Evolutionary conservation across 2,797 vertebrate genomes (phyloP).

Genomic region (Crenuchus spilurus): DNA sequence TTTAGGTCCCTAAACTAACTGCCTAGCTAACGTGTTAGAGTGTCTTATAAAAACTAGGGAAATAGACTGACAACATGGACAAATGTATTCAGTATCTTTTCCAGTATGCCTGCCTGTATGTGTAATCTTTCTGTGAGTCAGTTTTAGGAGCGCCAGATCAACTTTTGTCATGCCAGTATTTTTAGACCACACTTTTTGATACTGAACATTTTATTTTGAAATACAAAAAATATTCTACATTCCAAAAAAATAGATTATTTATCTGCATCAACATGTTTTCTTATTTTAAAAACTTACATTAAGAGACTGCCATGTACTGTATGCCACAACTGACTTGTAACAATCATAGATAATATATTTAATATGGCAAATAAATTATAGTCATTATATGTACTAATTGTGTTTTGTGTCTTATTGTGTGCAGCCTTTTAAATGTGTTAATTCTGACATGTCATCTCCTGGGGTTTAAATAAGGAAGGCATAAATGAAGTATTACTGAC

Average conservation of each 20-base stretch:
- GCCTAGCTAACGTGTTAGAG: conserved; percentile 27
- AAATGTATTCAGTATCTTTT: conserved; percentile 19
- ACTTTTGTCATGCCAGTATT: conserved; percentile 51
- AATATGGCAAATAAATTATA: conserved; percentile 82
- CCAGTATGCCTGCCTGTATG: conserved; percentile 19
- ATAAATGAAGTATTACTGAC: too few relatives aligned
- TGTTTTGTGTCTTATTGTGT: not conserved
- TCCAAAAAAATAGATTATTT: conserved; percentile 72
- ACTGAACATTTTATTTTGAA: conserved; percentile 57
- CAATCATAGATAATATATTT: conserved; percentile 88
- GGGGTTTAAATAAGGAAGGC: too few relatives aligned
- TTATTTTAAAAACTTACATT: conserved; percentile 71
- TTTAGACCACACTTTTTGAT: conserved; percentile 52
- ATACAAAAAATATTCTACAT: conserved; percentile 66
- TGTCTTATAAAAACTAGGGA: conserved; percentile 13
- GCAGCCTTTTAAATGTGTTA: too few relatives aligned
- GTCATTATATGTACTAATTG: conserved; percentile 54
- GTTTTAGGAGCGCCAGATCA: conserved; percentile 33
- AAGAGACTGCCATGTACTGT: conserved; percentile 76
- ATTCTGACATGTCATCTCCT: too few relatives aligned
- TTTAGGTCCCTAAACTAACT: conserved; percentile 19
- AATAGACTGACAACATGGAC: conserved; percentile 24
- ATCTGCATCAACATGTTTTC: conserved; percentile 69
- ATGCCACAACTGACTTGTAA: conserved; percentile 84
- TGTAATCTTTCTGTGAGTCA: conserved; percentile 37